Conservation (phyloP, 2,888 invertebrate species). For the Empis stercorea region DNA sequence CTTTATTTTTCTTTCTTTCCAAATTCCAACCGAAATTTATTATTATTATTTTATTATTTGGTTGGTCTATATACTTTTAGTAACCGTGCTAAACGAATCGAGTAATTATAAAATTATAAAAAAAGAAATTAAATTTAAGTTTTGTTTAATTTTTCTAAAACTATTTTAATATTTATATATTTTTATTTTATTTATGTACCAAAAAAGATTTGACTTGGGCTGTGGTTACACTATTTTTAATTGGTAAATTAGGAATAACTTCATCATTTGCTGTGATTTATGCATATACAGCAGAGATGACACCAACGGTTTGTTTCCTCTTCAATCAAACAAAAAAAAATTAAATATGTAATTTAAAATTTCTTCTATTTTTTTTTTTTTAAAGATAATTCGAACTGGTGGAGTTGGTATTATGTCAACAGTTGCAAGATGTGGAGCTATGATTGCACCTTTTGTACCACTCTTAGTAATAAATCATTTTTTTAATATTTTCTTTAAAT, state of each 20-base stretch:
- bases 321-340: no score
- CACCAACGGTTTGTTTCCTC: conserved; percentile 28
- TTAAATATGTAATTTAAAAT: background rate
- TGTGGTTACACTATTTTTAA: conserved; percentile 42
- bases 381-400: conserved; percentile 40
- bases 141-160: background rate
- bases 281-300: conserved; percentile 41
- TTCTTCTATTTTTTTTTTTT: background rate
- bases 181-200: no score
- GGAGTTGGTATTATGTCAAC: conserved; percentile 48
- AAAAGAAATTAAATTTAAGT: background rate
- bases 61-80: no score
- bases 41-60: no score
- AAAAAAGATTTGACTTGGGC: conserved; percentile 42
- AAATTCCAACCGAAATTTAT: no score
- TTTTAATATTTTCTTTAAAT: conserved; percentile 1
- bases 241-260: conserved; percentile 51
- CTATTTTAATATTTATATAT: background rate
- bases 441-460: conserved; percentile 48
- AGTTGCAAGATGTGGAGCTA: conserved; percentile 44
- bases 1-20: no score
- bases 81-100: background rate
- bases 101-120: background rate
- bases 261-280: conserved; percentile 50
- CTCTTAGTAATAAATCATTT: conserved; percentile 37